Evolutionary conservation across 2,797 vertebrate species (phyloP).

Genomic region (Acanthopagrus latus): DNA sequence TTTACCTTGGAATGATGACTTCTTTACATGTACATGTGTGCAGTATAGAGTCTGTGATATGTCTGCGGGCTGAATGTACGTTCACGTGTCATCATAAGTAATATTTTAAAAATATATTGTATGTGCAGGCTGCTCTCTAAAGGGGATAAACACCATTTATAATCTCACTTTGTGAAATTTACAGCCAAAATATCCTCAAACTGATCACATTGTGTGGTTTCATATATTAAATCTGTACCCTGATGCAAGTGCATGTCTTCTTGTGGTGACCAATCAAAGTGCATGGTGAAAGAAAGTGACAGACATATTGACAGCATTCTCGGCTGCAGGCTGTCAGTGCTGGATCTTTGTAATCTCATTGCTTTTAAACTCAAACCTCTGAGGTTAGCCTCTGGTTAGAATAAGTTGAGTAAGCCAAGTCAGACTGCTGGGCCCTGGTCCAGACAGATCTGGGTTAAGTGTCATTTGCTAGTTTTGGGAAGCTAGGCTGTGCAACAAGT

Average conservation of each 20-base stretch:
- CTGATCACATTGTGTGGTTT: constrained; percentile 41
- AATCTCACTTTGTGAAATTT: constrained; percentile 37
- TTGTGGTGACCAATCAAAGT: constrained; percentile 52
- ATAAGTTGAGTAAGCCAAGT: constrained; percentile 45
- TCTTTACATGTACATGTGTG: constrained; percentile 44
- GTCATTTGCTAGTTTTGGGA: constrained; percentile 51
- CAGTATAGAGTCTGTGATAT: constrained; percentile 71
- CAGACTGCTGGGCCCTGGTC: constrained; percentile 45
- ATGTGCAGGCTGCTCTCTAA: constrained; percentile 30
- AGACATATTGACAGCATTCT: constrained; percentile 46
- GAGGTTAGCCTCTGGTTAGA: constrained; percentile 49
- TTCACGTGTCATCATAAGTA: constrained; percentile 41
- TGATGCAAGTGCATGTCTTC: constrained; percentile 27
- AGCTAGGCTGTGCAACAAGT: constrained; percentile 55
- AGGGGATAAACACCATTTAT: constrained; percentile 22
- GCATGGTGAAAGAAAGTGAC: constrained; percentile 54
- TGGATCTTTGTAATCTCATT: constrained; percentile 61
- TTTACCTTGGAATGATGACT: constrained; percentile 46
- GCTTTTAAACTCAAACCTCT: constrained; percentile 46
- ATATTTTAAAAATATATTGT: constrained; percentile 51
- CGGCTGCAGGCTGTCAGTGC: constrained; percentile 54
- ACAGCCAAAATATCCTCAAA: constrained; percentile 28
- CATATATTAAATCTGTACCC: constrained; percentile 51
- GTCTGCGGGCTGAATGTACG: constrained; percentile 46
- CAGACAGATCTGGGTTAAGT: constrained; percentile 58